Percentiles rank a stretch among this genome's conserved stretches.
Evolutionary conservation across 2,888 invertebrate genomes (phyloP).

Genomic region (Himalopsyche anomala): DNA sequence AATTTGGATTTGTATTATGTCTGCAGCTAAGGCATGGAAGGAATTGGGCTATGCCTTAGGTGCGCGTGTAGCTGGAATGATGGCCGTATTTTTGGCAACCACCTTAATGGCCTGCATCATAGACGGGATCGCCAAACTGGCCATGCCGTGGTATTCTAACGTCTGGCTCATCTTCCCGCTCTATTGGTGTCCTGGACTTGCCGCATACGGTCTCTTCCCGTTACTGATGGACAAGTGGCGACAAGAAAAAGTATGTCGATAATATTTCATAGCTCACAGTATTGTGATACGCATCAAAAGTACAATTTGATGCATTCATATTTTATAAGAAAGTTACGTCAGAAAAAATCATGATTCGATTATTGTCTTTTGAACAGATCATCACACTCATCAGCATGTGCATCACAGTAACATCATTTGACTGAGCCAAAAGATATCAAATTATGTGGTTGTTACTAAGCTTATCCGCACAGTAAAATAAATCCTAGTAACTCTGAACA

Average conservation of each 20-base stretch:
- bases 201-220: constrained; percentile 46
- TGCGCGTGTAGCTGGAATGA: constrained; percentile 49
- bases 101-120: constrained; percentile 52
- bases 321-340: too few species aligned
- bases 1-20: neutral
- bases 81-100: constrained; percentile 48
- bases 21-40: constrained; percentile 52
- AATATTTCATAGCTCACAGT: too few species aligned
- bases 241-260: constrained; percentile 54
- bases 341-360: too few species aligned
- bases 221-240: constrained; percentile 57
- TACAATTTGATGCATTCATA: too few species aligned
- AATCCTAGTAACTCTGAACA: too few species aligned
- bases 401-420: too few species aligned
- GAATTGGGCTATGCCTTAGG: constrained; percentile 58
- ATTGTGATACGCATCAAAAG: too few species aligned
- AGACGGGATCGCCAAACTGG: constrained; percentile 51
- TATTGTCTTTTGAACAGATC: too few species aligned
- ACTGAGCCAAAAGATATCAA: too few species aligned
- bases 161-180: constrained; percentile 62
- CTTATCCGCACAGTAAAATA: too few species aligned
- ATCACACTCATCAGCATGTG: too few species aligned
- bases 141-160: constrained; percentile 63
- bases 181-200: constrained; percentile 61
- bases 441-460: too few species aligned